Base-by-base conservation (phyloP, 2,797 vertebrate species). In the Sciurus carolinensis region DNA sequence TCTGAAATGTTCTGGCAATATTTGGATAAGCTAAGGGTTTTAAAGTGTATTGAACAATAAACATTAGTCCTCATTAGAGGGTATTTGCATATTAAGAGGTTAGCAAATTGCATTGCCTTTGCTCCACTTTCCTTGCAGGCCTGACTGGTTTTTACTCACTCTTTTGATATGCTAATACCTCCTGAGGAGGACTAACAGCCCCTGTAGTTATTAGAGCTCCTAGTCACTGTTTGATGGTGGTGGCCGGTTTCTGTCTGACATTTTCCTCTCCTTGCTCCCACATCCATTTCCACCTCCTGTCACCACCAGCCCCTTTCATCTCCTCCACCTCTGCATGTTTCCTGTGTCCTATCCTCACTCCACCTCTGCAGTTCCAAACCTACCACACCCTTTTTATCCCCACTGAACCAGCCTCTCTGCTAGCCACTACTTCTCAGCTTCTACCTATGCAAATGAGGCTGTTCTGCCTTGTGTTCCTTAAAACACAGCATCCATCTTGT, bases 1-100 rank as follows among this genome's bases (percentile, higher is more conserved):
- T 96, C 76, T 97, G 95, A 94, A 96, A 86, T 83, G 81, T 90
- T 86, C 77, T 92, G 90, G 93, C 93, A 91, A 87, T 94, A 47
- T 97, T 87, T 96, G 95, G 95, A 87, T 91, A 95, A 95, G 85
- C 80, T 66, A 47, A 90, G 50, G 42, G 82, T 69, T 95, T 97
- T 93, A 47, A 85, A 90, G 85, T 93, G 54, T 89, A 75, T 83
- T 91, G 54, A 83, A 42, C 64, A 92, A 79, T 79, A 92, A 95
- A 94, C 94, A 57, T 84, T 66, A 57, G 59, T 36, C 88, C 91
- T 95, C 72, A 50, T 95, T 96, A 97, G 79, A 42, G 76, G 67
- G 9, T 76, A 82, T 96, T 95, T 95, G 82, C 95, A 71, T 95
- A 62, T 77, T 96, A 91, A 97, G n/a, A 92, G 76, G 66, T 17